phyloP scores from a whole-genome alignment of 2,797 vertebrate species.

The Esox lucius region DNA sequence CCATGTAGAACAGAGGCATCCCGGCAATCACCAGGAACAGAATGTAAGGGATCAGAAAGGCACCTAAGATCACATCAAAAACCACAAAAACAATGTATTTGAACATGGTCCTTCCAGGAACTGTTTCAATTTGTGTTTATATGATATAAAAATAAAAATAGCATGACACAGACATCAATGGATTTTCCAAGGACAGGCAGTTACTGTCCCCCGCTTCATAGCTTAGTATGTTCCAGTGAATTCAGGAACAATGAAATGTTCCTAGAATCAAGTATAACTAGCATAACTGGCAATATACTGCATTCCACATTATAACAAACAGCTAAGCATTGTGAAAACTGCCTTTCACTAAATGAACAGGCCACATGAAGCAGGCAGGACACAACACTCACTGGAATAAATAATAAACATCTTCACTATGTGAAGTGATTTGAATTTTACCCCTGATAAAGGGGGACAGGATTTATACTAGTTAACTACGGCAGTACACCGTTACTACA shows the following conservation, averaged over 20 bases:
- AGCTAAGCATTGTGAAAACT: not conserved
- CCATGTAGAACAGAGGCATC: slow-evolving; percentile 99
- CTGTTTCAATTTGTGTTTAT: not conserved
- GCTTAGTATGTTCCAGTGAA: not conserved
- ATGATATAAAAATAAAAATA: not conserved
- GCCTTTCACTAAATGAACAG: not conserved
- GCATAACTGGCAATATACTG: not conserved
- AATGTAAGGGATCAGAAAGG: slow-evolving; percentile 96
- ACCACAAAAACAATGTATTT: not conserved
- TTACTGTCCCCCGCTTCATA: not conserved
- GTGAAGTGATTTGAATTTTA: slow-evolving; percentile 31
- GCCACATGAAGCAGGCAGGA: slow-evolving; percentile 5
- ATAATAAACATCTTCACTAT: slow-evolving; percentile 25
- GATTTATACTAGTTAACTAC: not conserved
- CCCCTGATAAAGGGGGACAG: slow-evolving; percentile 8
- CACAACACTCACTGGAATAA: not conserved
- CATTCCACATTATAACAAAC: not conserved
- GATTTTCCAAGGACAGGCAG: not conserved
- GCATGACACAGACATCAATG: not conserved
- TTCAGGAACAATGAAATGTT: not conserved
- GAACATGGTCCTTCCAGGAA: not conserved
- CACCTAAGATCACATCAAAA: slow-evolving; percentile 75
- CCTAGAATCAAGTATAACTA: not conserved
- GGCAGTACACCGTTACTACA: not conserved
- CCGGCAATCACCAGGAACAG: slow-evolving; percentile 96